Evolutionary conservation across 2,797 vertebrate genomes (phyloP).

Genomic region (Cyclura pinguis): DNA sequence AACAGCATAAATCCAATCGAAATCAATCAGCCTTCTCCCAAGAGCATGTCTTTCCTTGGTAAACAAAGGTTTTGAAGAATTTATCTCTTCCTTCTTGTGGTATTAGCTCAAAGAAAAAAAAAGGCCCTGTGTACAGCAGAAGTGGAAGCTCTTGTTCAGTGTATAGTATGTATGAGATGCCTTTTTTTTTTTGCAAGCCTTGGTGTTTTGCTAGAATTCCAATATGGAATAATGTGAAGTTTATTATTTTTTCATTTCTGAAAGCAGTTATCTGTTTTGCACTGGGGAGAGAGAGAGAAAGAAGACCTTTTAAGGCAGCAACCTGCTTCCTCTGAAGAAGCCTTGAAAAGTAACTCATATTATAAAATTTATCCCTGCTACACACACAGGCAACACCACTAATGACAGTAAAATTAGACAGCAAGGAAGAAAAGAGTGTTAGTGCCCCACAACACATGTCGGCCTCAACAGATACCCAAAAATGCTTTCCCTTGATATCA

Average conservation of each 20-base stretch:
- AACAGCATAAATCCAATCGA: neutral
- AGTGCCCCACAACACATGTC: too few relatives aligned
- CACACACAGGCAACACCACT: too few relatives aligned
- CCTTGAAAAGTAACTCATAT: too few relatives aligned
- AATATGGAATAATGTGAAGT: neutral
- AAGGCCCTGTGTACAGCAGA: neutral
- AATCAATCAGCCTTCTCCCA: slow-evolving; percentile 17
- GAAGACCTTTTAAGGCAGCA: too few relatives aligned
- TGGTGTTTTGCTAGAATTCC: neutral
- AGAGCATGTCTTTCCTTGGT: neutral
- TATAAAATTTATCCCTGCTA: too few relatives aligned
- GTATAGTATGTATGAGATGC: too few relatives aligned
- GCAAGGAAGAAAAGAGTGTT: too few relatives aligned
- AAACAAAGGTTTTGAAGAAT: neutral
- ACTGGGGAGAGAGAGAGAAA: neutral
- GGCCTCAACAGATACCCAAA: too few relatives aligned
- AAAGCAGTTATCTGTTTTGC: neutral
- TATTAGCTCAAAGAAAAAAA: accelerated
- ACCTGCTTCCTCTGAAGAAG: too few relatives aligned
- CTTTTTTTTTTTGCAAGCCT: neutral
- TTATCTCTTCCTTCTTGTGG: neutral
- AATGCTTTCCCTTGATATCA: too few relatives aligned
- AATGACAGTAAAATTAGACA: too few relatives aligned
- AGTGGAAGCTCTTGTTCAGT: neutral
- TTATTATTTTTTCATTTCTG: neutral